Evolutionary conservation across 92 coral and sea anemone genomes (phyloP).

Genomic region (Meandrina meandrites): DNA sequence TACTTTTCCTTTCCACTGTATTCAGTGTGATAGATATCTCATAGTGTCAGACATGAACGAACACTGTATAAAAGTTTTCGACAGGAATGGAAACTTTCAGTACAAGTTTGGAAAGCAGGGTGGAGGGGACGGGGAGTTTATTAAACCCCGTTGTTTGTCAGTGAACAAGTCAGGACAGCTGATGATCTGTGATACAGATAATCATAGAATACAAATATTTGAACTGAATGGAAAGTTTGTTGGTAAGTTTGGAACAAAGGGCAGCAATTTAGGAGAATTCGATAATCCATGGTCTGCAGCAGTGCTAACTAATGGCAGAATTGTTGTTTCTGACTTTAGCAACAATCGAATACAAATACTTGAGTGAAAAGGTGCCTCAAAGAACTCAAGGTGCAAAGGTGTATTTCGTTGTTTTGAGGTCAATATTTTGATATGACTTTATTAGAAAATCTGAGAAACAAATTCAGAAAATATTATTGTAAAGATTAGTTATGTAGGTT

Average conservation of each 20-base stretch:
- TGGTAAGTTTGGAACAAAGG: neutral
- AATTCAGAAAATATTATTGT: no score
- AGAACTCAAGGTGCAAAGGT: no score
- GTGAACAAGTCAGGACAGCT: neutral
- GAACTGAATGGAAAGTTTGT: neutral
- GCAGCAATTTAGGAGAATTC: neutral
- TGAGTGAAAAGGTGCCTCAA: neutral
- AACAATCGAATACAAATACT: neutral
- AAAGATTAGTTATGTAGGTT: no score
- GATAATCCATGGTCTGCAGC: neutral
- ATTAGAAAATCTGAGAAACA: no score
- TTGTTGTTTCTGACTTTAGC: neutral
- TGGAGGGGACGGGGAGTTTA: neutral
- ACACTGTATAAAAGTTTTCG: neutral
- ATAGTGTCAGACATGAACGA: neutral
- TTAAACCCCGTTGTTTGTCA: neutral
- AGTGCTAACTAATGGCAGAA: neutral
- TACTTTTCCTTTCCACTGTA: neutral
- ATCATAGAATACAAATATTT: neutral
- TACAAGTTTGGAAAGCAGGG: neutral
- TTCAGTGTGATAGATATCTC: constrained; percentile 4
- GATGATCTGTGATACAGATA: neutral
- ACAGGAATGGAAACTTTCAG: neutral
- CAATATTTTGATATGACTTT: no score
- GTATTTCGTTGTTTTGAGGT: neutral